Base-by-base conservation (phyloP, 2,888 invertebrate species). In the Incurvaria masculella region DNA sequence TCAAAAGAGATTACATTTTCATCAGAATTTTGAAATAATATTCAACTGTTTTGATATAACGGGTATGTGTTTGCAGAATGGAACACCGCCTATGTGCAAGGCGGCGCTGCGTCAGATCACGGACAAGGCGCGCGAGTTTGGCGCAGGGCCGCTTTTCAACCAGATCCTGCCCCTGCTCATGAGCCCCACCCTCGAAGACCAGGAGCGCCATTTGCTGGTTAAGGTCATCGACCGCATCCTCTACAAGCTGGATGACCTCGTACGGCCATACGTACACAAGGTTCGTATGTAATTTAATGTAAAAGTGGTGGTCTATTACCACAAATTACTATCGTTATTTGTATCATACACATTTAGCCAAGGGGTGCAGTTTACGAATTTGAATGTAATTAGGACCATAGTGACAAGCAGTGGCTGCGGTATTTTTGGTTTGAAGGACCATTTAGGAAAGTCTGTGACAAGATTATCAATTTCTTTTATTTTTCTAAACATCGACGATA, bases 161-260 rank as follows among this genome's bases (percentile, higher is more conserved):
- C 99, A 99, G 76, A 99, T 99, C 59, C 75, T 99, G 46, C 99
- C 99, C 0, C 79, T 99, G 51, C 85, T 99, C n/a, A 99, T 99
- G 99, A 97, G 97, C 27, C 99, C 99, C 0, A 99, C 99, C 0
- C 79, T 99, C 14, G 99, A 99, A 71, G 99, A 99, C 72, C 99
- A 99, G 72, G 99, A 99, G 68, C 85, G 99, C 21, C 99, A 99
- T 84, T 83, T 99, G 61, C 82, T 99, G 47, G 99, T 99, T 8
- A 99, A 99, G 82, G 97, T 97, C 47, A 99, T 99, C 60, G 99
- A 99, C 78, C 84, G 99, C 45, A 97, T 99, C 64, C 80, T 99
- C 14, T 99, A 99, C 76, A 99, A 99, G 71, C 75, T 99, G 58
- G 99, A 99, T 63, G 99, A 99, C 75, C 81, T 99, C 59, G 99